Base-by-base conservation (phyloP, 2,888 invertebrate species). In the Tinea semifulvella region DNA sequence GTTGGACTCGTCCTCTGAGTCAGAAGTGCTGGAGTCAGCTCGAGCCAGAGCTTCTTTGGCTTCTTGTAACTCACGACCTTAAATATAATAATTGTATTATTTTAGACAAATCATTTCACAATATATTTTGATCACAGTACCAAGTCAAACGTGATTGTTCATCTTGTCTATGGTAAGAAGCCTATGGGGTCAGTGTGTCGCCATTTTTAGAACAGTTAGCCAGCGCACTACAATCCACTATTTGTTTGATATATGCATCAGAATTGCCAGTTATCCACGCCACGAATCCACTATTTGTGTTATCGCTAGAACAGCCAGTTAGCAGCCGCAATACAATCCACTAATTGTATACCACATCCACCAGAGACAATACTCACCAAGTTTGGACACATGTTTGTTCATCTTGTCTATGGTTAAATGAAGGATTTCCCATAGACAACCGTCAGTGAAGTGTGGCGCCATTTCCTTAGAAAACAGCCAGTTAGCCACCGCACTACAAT, bases 251-350 rank as follows among this genome's bases (percentile, higher is more conserved):
- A n/a, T n/a, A n/a, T n/a, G n/a, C n/a, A n/a, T n/a, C n/a, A n/a
- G n/a, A n/a, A n/a, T n/a, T n/a, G n/a, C n/a, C n/a, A n/a, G n/a
- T n/a, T n/a, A n/a, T n/a, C n/a, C n/a, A n/a, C n/a, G n/a, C n/a
- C n/a, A n/a, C n/a, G n/a, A n/a, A n/a, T n/a, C n/a, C n/a, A n/a
- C n/a, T n/a, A n/a, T n/a, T n/a, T n/a, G n/a, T n/a, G n/a, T n/a
- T n/a, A n/a, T n/a, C n/a, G n/a, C n/a, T n/a, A 94, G 79, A 98
- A 98, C 50, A 98, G 90, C 98, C 98, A 99, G 54, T 95, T 96
- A 39, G 98, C 97, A 8, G 99, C 97, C 0, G 97, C 93, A 45
- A 95, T 93, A 66, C 97, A 97, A 66, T 98, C 96, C 43, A 99
- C 92, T 44, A 99, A 92, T 72, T 97, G 96, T 17, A 96, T 96